Evolutionary conservation across 53 echinoderm and acorn worm species (phyloP).

Genomic region (Antedon mediterranea): DNA sequence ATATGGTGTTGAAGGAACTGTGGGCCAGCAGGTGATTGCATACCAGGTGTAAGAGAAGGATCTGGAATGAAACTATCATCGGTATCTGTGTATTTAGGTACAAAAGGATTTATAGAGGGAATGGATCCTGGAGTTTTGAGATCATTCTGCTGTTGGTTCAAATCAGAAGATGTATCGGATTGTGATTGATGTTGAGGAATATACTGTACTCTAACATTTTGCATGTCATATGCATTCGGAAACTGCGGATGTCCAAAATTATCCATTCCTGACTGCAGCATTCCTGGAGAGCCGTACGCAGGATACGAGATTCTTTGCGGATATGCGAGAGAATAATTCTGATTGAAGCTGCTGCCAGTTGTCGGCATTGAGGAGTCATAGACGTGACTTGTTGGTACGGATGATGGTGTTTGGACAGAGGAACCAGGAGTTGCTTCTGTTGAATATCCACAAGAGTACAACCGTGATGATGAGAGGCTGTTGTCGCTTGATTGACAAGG

Average conservation of each 20-base stretch:
- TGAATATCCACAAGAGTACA: background rate
- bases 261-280: background rate
- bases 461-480: background rate
- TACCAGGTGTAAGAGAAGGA: background rate
- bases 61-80: background rate
- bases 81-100: background rate
- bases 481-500: background rate
- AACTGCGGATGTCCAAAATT: background rate
- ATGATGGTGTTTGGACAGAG: background rate
- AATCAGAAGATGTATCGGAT: background rate
- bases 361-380: background rate
- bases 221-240: background rate
- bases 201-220: background rate
- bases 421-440: background rate
- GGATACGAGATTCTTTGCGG: background rate
- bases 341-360: background rate
- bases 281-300: background rate
- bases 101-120: background rate
- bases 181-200: background rate
- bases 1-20: background rate
- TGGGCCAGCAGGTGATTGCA: background rate
- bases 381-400: background rate
- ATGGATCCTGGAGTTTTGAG: background rate
- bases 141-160: background rate
- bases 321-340: too few relatives aligned